Percentiles rank a stretch among this genome's conserved stretches.
These are phyloP conservation scores for Datnioides undecimradiatus DNA, from an alignment of 2,113 vertebrate species.

Conservation along the genomic window DNA sequence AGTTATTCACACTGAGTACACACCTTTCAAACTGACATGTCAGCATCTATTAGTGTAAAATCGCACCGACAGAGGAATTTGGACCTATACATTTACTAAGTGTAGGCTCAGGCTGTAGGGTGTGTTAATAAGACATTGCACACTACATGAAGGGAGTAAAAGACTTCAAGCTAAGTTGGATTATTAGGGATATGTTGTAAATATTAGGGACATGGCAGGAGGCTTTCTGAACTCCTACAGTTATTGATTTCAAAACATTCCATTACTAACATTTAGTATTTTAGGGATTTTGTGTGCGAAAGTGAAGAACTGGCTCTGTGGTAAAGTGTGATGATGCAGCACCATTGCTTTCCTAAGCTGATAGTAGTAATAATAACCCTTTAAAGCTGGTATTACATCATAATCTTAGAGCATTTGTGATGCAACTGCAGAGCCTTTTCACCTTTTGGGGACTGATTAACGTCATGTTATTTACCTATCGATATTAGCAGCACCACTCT, in stretches of 20 bases:
- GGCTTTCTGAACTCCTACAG: not conserved
- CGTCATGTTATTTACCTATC: not conserved
- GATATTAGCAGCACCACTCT: not conserved
- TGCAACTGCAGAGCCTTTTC: not conserved
- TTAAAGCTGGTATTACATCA: no score
- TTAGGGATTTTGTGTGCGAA: not conserved
- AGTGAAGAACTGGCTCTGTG: not conserved
- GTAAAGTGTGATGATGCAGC: not conserved
- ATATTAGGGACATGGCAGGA: slow-evolving; percentile 26
- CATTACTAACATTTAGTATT: slow-evolving; percentile 2
- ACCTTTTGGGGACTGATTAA: not conserved
- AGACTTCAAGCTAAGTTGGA: slow-evolving; percentile 3
- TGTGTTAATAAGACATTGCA: slow-evolving; percentile 16
- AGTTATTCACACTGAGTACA: slow-evolving; percentile 32
- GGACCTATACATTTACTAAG: not conserved
- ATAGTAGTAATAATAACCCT: not conserved
- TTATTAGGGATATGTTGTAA: slow-evolving; percentile 25
- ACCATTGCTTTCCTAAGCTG: not conserved
- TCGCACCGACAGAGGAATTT: not conserved
- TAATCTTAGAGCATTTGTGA: not conserved
- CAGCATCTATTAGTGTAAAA: not conserved
- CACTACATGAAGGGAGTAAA: slow-evolving; percentile 16
- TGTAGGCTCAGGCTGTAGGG: not conserved
- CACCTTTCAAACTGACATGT: slow-evolving; percentile 22
- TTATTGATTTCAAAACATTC: slow-evolving; percentile 17